These are phyloP conservation scores for Drosophila setosimentum DNA, from an alignment of 2,888 invertebrate species.

Conservation along the genomic window DNA sequence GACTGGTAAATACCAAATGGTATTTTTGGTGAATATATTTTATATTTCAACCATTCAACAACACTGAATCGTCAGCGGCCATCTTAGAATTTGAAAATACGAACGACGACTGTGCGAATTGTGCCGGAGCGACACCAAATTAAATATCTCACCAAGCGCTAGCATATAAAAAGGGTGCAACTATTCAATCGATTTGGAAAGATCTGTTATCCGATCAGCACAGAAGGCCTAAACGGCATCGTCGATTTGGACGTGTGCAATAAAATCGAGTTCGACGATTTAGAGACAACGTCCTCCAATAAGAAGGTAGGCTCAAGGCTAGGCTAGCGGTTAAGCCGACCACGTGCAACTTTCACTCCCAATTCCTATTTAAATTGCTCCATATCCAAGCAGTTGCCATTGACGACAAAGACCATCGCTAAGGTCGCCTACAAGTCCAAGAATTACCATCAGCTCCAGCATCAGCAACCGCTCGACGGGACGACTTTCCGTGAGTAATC, in stretches of 20 bases:
- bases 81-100: conserved; percentile 11
- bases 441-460: background rate
- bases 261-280: conserved; percentile 6
- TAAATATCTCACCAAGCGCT: conserved; percentile 50
- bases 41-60: background rate
- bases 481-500: conserved; percentile 33
- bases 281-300: background rate
- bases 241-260: conserved; percentile 8
- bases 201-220: conserved; percentile 5
- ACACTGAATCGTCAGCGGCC: conserved; percentile 9
- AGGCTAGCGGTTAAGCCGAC: background rate
- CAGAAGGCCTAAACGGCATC: background rate
- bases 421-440: conserved; percentile 17
- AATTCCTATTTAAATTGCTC: conserved; percentile 5
- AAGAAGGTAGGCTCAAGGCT: conserved; percentile 26
- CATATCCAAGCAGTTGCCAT: conserved; percentile 1
- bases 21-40: conserved; percentile 5
- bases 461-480: background rate
- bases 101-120: background rate
- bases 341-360: background rate
- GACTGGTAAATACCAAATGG: background rate
- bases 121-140: conserved; percentile 19
- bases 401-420: conserved; percentile 14
- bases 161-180: conserved; percentile 42
- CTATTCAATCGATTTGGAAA: conserved; percentile 19